Evolutionary conservation across 2,797 vertebrate species (phyloP), one percentile per base, ranked within the genome.

Genomic region (Pterois miles): DNA sequence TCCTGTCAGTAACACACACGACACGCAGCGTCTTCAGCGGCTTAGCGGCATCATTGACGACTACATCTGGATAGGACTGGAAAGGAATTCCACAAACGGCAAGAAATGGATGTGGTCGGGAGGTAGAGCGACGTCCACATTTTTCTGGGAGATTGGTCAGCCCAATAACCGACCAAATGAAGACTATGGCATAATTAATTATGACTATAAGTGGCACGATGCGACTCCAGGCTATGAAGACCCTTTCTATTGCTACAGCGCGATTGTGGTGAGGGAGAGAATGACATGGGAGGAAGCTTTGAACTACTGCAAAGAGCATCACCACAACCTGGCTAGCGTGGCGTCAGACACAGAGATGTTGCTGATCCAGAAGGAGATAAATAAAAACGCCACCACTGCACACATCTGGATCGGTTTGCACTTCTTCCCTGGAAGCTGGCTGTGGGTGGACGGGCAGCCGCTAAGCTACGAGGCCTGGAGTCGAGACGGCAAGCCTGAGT

Each of bases 241-340:
- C 10, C 2, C 7, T 1, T 88, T 79, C 40, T 25, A 90, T 23
- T 93, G 94, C 77, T 89, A 83, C 76, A 65, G 27, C 0, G 68
- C 43, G 6, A 6, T 76, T 0, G 76, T 88, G 23, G 89, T 92
- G 69, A 80, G 52, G 9, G 65, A 91, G 79, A 71, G 3, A 5
- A 91, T 76, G 69, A 90, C 69, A 3, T 93, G 91, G 91, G 79
- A 86, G 50, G 85, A 89, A 10, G 91, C 90, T 36, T 20, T 89
- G 27, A 3, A 76, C 0, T 36, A 91, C 67, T 92, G 93, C 88
- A 87, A 75, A 57, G 9, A 25, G 73, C 13, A 86, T 22, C 81
- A 88, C 59, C 9, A 0, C 0, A 65, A 88, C 57, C 67, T 92
- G 74, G 89, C 85, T 46, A 85, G 84, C 6, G 57, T 91, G 52